Conservation (phyloP, 2,888 invertebrate genomes). For the Agrotis clavis region DNA sequence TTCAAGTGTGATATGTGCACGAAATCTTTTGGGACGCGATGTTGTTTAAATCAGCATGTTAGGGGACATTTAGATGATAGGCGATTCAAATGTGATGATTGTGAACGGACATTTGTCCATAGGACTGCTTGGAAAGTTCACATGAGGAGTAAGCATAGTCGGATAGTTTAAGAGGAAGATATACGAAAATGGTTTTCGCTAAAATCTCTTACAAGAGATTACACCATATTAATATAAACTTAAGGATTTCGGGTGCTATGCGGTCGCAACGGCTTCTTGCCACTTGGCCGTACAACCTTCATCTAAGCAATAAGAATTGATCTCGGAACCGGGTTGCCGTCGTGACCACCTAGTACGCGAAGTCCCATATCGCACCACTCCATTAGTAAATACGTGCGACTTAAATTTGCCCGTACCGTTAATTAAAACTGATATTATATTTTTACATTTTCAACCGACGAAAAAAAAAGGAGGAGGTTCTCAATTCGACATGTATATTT, state of each 20-base stretch:
- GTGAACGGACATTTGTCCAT: conserved; percentile 61
- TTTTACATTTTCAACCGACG: too few relatives aligned
- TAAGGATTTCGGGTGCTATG: too few relatives aligned
- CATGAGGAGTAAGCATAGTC: conserved; percentile 64
- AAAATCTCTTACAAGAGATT: background rate
- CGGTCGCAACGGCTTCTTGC: too few relatives aligned
- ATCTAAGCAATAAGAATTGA: too few relatives aligned
- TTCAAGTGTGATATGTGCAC: conserved; percentile 66
- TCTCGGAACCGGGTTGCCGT: too few relatives aligned
- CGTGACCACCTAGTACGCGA: too few relatives aligned
- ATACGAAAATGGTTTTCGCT: background rate
- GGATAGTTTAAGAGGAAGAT: conserved; percentile 42
- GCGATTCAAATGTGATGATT: conserved; percentile 54
- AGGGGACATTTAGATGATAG: conserved; percentile 58
- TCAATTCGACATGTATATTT: too few relatives aligned
- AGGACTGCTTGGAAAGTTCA: conserved; percentile 64
- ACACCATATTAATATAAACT: too few relatives aligned
- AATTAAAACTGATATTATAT: too few relatives aligned
- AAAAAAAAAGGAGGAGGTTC: too few relatives aligned
- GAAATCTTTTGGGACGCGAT: conserved; percentile 61
- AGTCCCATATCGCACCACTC: background rate
- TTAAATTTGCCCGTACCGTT: too few relatives aligned
- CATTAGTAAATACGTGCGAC: background rate
- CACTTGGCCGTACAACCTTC: too few relatives aligned
- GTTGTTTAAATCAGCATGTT: conserved; percentile 65